Conservation (phyloP, 2,888 invertebrate species). For the Agrotis ipsilon region DNA sequence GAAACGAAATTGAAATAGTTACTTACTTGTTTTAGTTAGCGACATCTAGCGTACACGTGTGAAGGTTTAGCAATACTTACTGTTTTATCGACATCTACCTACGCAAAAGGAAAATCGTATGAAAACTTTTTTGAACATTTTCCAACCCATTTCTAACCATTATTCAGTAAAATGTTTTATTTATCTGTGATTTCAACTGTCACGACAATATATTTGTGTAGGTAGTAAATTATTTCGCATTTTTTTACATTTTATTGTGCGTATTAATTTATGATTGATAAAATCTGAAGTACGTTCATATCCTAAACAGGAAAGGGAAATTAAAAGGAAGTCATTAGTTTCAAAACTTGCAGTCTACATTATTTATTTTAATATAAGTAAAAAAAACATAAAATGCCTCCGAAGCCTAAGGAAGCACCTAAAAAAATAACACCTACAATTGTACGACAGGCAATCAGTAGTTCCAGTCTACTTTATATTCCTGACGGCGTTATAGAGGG, state of each 20-base stretch:
- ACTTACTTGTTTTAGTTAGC: constrained; percentile 37
- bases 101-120: constrained; percentile 1
- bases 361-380: background rate
- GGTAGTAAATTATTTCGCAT: background rate
- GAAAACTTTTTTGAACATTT: constrained; percentile 21
- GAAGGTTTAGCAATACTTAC: constrained; percentile 43
- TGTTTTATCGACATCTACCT: constrained; percentile 75
- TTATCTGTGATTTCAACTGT: constrained; percentile 6
- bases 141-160: too few species aligned
- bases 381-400: constrained; percentile 18
- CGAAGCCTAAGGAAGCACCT: constrained; percentile 71
- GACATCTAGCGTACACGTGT: constrained; percentile 72
- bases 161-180: background rate
- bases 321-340: background rate
- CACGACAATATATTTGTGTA: background rate
- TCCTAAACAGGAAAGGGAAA: background rate
- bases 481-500: constrained; percentile 82
- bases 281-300: background rate
- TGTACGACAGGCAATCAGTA: constrained; percentile 78
- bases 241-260: background rate
- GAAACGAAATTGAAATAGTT: constrained; percentile 22
- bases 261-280: constrained; percentile 1
- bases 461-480: constrained; percentile 78
- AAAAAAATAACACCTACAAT: constrained; percentile 75
- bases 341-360: background rate